Evolutionary conservation across 2,888 invertebrate genomes (phyloP).

Genomic region (Andrena praecox): DNA sequence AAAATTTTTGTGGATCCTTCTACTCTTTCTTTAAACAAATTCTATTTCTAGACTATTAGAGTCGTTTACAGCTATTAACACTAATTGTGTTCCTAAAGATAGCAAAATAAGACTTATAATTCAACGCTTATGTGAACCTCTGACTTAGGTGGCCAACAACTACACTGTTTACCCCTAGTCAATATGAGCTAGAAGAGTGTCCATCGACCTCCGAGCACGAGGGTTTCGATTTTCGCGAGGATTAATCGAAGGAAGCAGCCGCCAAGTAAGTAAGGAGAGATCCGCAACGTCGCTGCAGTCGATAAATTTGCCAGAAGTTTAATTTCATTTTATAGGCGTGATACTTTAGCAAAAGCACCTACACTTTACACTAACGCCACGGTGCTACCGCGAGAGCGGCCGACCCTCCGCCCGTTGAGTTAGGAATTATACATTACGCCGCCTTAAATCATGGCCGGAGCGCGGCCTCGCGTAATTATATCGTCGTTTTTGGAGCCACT

Average conservation of each 20-base stretch:
- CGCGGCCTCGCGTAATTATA: conserved; percentile 75
- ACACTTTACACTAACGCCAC: conserved; percentile 79
- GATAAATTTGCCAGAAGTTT: conserved; percentile 81
- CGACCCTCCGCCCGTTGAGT: conserved; percentile 59
- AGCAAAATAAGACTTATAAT: too few relatives aligned
- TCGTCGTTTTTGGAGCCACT: conserved; percentile 73
- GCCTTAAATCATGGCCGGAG: conserved; percentile 74
- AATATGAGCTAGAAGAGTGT: too few relatives aligned
- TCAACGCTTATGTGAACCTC: too few relatives aligned
- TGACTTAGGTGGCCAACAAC: too few relatives aligned
- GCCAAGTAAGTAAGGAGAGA: conserved; percentile 28
- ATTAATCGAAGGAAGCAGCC: conserved; percentile 43
- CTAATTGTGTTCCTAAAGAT: too few relatives aligned
- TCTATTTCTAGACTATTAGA: too few relatives aligned
- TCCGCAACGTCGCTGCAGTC: conserved; percentile 62
- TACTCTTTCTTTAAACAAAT: too few relatives aligned
- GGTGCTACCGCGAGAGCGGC: conserved; percentile 57
- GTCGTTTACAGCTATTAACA: too few relatives aligned
- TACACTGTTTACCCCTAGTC: too few relatives aligned
- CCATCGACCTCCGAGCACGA: background rate
- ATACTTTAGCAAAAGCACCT: conserved; percentile 80
- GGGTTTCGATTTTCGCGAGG: conserved; percentile 38
- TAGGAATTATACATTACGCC: conserved; percentile 77
- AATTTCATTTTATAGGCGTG: conserved; percentile 82
- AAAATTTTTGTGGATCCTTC: too few relatives aligned